These are phyloP conservation scores for Tonatia bakeri DNA, from an alignment of 2,113 vertebrate species.

Conservation along the genomic window DNA sequence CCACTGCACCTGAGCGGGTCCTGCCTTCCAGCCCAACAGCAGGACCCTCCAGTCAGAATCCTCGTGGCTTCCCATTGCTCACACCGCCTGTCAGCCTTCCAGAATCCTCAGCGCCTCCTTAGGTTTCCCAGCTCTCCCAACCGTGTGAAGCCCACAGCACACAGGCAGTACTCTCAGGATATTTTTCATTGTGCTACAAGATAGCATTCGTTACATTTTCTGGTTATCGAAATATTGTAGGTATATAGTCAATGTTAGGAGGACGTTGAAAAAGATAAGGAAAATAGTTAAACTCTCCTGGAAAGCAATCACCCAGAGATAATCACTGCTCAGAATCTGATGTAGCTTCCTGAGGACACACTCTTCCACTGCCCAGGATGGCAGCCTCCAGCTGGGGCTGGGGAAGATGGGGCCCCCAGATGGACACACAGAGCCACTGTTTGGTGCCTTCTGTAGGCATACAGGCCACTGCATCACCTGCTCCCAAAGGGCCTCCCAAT, in stretches of 20 bases:
- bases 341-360: not conserved
- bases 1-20: not conserved
- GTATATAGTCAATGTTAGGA: not conserved
- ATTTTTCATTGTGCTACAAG: not conserved
- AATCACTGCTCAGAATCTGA: not conserved
- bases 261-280: not conserved
- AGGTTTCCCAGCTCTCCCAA: not conserved
- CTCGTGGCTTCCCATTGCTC: not conserved
- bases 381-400: not conserved
- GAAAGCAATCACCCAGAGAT: not conserved
- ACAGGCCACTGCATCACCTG: not conserved
- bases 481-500: not conserved
- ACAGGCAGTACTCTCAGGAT: not conserved
- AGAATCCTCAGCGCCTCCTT: not conserved
- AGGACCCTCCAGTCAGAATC: not conserved
- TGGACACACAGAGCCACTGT: not conserved
- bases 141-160: accelerated
- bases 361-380: not conserved
- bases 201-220: not conserved
- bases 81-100: too few relatives aligned
- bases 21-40: not conserved
- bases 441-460: not conserved
- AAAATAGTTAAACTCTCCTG: not conserved
- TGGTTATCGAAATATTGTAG: not conserved
- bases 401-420: not conserved